Evolutionary conservation across 2,113 vertebrate species (phyloP).

Genomic region (Alces alces): DNA sequence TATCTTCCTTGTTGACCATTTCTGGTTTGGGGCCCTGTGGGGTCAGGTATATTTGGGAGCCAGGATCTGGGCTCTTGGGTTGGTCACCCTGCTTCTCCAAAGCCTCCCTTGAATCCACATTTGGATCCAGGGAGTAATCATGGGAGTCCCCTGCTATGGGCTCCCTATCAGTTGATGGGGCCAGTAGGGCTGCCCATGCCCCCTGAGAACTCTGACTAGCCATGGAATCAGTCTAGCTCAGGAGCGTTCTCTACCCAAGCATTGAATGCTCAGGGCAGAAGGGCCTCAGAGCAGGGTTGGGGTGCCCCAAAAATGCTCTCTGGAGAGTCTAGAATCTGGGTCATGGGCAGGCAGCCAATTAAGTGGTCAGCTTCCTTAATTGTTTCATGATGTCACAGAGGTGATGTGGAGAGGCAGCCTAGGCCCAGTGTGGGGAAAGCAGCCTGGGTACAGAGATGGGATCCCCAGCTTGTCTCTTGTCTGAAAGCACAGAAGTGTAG

Average conservation of each 20-base stretch:
- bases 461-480: not conserved
- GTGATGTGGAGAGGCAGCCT: not conserved
- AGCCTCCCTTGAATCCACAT: accelerated
- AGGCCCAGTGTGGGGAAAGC: not conserved
- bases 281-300: not conserved
- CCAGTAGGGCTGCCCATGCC: not conserved
- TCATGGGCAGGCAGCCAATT: no score
- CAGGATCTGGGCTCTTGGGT: not conserved
- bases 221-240: not conserved
- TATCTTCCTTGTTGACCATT: no score
- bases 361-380: not conserved
- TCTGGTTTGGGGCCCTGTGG: no score
- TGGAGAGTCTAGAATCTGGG: not conserved
- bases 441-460: not conserved
- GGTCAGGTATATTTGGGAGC: no score
- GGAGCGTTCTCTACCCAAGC: not conserved
- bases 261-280: accelerated
- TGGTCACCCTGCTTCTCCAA: not conserved
- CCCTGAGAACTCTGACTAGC: not conserved
- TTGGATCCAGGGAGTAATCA: not conserved
- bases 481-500: not conserved
- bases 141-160: accelerated
- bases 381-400: not conserved
- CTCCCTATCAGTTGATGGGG: not conserved
- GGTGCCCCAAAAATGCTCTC: not conserved